phyloP scores from a whole-genome alignment of 92 coral and sea anemone genomes.

The Zoanthus sansibaricus region DNA sequence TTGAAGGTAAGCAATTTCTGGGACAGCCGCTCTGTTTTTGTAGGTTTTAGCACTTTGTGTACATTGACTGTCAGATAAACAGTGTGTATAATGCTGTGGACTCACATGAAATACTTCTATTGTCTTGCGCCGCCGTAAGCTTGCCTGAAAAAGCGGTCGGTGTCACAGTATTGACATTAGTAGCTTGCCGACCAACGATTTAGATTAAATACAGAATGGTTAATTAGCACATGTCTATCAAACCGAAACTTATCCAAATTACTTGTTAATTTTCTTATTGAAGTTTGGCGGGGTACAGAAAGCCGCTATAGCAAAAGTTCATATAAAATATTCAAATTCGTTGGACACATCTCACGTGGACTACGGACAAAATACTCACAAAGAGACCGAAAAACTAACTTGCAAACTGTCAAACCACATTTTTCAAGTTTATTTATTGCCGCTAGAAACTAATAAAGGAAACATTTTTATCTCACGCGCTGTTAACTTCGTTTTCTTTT shows the following conservation, averaged over 20 bases:
- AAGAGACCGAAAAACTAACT: slow-evolving; percentile 72
- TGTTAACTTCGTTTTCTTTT: slow-evolving; percentile 72
- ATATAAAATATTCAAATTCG: slow-evolving; percentile 96
- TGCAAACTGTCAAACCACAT: slow-evolving; percentile 72
- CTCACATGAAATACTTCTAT: slow-evolving; percentile 90
- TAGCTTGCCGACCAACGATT: slow-evolving; percentile 92
- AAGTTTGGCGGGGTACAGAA: slow-evolving; percentile 99
- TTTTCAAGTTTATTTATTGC: slow-evolving; percentile 55
- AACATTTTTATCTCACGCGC: slow-evolving; percentile 75
- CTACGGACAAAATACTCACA: slow-evolving; percentile 70
- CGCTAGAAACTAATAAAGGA: slow-evolving; percentile 71
- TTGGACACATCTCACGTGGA: slow-evolving; percentile 59
- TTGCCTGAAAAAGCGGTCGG: slow-evolving; percentile 72
- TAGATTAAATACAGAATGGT: slow-evolving; percentile 98
- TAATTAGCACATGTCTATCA: slow-evolving; percentile 99
- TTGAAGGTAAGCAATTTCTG: slow-evolving; percentile 56
- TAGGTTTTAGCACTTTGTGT: slow-evolving; percentile 78
- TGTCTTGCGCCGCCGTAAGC: slow-evolving; percentile 83
- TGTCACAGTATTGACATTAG: slow-evolving; percentile 92
- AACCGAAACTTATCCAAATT: slow-evolving; percentile 99
- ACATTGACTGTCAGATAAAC: slow-evolving; percentile 90
- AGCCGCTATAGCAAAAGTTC: slow-evolving; percentile 92
- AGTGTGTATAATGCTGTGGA: slow-evolving; percentile 83
- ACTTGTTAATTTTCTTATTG: slow-evolving; percentile 99
- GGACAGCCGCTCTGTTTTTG: slow-evolving; percentile 83